These are phyloP conservation scores for Campylorhamphus procurvoides DNA, from an alignment of 2,113 vertebrate genomes.

Conservation along the genomic window DNA sequence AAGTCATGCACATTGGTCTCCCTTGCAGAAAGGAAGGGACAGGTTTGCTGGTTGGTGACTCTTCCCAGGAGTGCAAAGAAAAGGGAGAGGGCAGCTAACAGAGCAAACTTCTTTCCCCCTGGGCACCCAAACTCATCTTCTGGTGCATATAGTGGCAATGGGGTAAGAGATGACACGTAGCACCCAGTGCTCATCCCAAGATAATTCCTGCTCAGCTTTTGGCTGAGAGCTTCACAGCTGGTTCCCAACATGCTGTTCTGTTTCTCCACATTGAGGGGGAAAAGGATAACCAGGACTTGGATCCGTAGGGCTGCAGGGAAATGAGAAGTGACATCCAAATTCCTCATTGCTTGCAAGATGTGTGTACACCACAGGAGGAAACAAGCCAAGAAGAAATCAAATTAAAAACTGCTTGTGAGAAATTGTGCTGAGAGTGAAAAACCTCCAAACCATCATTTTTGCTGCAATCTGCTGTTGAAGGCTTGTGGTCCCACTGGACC, in stretches of 20 bases:
- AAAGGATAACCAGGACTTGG: constrained; percentile 37
- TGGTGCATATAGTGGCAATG: neutral
- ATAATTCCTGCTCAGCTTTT: neutral
- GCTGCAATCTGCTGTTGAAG: constrained; percentile 1
- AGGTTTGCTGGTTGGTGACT: neutral
- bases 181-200: neutral
- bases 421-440: constrained; percentile 32
- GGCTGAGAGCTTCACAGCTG: constrained; percentile 33
- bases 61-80: neutral
- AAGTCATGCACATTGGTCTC: neutral
- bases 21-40: neutral
- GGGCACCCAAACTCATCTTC: neutral
- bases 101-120: neutral
- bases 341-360: constrained; percentile 35
- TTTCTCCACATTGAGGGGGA: neutral
- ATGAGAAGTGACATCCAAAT: constrained; percentile 60
- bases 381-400: constrained; percentile 48
- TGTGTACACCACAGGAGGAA: constrained; percentile 24
- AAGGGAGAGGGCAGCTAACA: neutral
- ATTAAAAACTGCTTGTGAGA: constrained; percentile 46
- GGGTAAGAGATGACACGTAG: neutral
- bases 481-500: neutral
- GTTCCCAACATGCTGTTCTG: constrained; percentile 28
- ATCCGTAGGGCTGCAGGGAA: neutral
- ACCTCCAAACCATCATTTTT: neutral